Conservation (phyloP, 2,113 vertebrate species). For the Empidonax traillii region DNA sequence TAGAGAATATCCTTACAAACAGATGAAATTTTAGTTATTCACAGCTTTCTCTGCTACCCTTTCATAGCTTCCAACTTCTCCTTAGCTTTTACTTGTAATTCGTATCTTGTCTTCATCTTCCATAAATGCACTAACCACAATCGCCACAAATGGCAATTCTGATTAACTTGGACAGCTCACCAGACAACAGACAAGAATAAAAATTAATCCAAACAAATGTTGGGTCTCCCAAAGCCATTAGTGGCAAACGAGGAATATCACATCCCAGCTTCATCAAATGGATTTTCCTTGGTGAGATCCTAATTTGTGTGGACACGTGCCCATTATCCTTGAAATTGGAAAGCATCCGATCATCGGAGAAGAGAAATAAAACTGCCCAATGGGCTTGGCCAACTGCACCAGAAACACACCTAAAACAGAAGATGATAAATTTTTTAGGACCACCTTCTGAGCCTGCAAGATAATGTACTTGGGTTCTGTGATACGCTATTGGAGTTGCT, state of each 20-base stretch:
- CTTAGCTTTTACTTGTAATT: neutral
- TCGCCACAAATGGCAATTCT: neutral
- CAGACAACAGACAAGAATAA: conserved; percentile 15
- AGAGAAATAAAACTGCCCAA: conserved; percentile 31
- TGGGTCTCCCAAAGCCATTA: neutral
- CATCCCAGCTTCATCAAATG: neutral
- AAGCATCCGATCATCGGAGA: conserved; percentile 47
- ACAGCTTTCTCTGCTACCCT: neutral
- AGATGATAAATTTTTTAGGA: conserved; percentile 74
- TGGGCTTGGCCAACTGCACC: conserved; percentile 55
- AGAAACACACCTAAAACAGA: conserved; percentile 65
- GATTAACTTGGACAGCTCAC: conserved; percentile 31
- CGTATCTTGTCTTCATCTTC: neutral
- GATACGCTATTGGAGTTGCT: conserved; percentile 64
- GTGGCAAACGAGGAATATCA: neutral
- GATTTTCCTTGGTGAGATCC: conserved; percentile 1
- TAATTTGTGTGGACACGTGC: conserved; percentile 59
- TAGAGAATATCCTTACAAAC: neutral
- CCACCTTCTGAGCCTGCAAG: conserved; percentile 63
- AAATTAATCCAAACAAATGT: conserved; percentile 22
- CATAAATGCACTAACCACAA: conserved; percentile 7
- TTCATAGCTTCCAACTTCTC: neutral
- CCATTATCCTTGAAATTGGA: conserved; percentile 54
- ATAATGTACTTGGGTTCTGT: conserved; percentile 54
- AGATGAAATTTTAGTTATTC: neutral